These are phyloP conservation scores for Drosophila equinoxialis DNA, from an alignment of 1,140 invertebrate genomes.

Conservation along the genomic window DNA sequence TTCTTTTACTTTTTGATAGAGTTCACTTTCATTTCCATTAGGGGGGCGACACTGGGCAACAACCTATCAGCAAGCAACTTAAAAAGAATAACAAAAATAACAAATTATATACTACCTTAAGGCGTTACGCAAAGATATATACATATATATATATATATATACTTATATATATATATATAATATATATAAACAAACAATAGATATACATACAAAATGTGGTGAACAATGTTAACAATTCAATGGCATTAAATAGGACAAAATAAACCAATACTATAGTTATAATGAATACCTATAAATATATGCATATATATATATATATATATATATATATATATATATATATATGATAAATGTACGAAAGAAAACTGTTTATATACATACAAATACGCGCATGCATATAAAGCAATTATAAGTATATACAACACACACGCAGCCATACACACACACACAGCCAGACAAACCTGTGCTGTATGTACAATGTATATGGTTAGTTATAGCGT, in stretches of 20 bases:
- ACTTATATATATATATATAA: constrained; percentile 45
- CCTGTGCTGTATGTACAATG: constrained; percentile 22
- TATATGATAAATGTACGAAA: constrained; percentile 46
- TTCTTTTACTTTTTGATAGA: constrained; percentile 30
- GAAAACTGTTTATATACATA: constrained; percentile 70
- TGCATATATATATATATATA: neutral
- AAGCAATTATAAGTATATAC: constrained; percentile 45
- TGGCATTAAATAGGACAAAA: constrained; percentile 68
- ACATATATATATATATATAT: constrained; percentile 46
- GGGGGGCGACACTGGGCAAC: constrained; percentile 39
- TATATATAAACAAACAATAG: constrained; percentile 36
- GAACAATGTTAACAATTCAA: constrained; percentile 81
- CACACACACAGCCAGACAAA: constrained; percentile 38
- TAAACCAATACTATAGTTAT: constrained; percentile 40
- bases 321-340: neutral
- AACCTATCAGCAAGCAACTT: constrained; percentile 73
- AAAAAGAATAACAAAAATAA: constrained; percentile 65
- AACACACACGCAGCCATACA: constrained; percentile 46
- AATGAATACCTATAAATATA: constrained; percentile 12
- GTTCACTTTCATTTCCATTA: constrained; percentile 12
- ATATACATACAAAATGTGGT: constrained; percentile 67
- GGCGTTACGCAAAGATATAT: constrained; percentile 64
- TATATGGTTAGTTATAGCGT: constrained; percentile 75
- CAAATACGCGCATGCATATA: constrained; percentile 44
- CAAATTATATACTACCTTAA: constrained; percentile 67